These are phyloP conservation scores for Oryzaephilus surinamensis DNA, from an alignment of 1,140 invertebrate species.

Conservation along the genomic window DNA sequence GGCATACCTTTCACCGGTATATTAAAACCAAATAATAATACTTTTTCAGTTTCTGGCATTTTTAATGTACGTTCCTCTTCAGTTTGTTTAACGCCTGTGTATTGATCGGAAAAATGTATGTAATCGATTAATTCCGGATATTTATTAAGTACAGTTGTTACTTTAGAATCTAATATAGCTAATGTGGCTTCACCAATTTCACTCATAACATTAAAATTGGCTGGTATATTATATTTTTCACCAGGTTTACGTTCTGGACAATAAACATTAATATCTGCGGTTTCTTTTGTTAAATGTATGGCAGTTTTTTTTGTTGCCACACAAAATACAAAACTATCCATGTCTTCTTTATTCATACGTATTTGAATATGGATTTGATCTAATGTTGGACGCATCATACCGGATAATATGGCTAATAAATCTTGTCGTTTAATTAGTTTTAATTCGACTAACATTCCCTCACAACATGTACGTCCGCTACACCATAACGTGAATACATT, in stretches of 20 bases:
- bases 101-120: conserved; percentile 96
- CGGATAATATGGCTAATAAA: conserved; percentile 75
- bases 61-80: conserved; percentile 42
- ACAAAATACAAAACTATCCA: conserved; percentile 90
- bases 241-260: conserved; percentile 78
- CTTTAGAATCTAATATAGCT: conserved; percentile 74
- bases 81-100: conserved; percentile 75
- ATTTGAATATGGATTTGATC: conserved; percentile 83
- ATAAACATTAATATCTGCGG: conserved; percentile 86
- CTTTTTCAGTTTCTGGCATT: conserved; percentile 33
- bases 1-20: conserved; percentile 54
- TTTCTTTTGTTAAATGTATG: conserved; percentile 77
- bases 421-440: conserved; percentile 95
- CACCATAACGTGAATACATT: conserved; percentile 93
- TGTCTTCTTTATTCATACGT: conserved; percentile 79
- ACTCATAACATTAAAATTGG: conserved; percentile 71
- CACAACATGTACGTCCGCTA: conserved; percentile 84
- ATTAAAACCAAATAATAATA: conserved; percentile 79
- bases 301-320: conserved; percentile 84
- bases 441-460: conserved; percentile 93
- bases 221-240: conserved; percentile 79
- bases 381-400: conserved; percentile 70
- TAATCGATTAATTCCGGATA: conserved; percentile 84
- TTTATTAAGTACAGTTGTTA: conserved; percentile 71
- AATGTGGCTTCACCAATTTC: conserved; percentile 82